A percentile compares a stretch with the other conserved stretches of the same genome.
phyloP scores from a whole-genome alignment of 2,888 invertebrate genomes.

The Thymelicus lineola region DNA sequence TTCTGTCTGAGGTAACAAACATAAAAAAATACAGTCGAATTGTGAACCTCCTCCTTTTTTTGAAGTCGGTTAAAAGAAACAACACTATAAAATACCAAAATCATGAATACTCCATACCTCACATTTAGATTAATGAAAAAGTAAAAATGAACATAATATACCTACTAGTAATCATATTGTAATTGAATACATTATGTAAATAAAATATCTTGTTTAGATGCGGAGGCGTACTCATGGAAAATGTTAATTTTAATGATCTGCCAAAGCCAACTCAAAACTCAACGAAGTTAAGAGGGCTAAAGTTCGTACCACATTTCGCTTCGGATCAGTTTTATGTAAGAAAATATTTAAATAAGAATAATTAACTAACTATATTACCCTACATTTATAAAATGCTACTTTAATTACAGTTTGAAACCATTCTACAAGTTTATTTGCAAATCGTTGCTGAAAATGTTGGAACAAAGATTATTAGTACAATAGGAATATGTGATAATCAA shows the following conservation, averaged over 20 bases:
- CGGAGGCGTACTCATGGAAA: background rate
- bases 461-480: background rate
- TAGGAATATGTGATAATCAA: background rate
- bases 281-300: background rate
- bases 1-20: too few relatives aligned
- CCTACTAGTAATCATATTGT: background rate
- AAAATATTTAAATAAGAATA: background rate
- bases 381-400: background rate
- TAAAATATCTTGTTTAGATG: conserved; percentile 1
- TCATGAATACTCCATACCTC: too few relatives aligned
- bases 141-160: background rate
- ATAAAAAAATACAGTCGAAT: too few relatives aligned
- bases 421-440: conserved; percentile 1
- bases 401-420: background rate
- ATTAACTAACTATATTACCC: too few relatives aligned
- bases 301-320: conserved; percentile 1
- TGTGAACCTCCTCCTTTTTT: too few relatives aligned
- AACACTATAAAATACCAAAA: too few relatives aligned
- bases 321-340: background rate
- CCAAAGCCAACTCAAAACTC: background rate
- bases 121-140: background rate
- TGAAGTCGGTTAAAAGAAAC: too few relatives aligned
- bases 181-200: background rate
- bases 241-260: background rate
- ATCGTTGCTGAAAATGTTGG: conserved; percentile 6